Percentiles rank a stretch among this genome's conserved stretches.
These are phyloP conservation scores for Drosophila neotestacea DNA, from an alignment of 2,888 invertebrate genomes.

Conservation along the genomic window DNA sequence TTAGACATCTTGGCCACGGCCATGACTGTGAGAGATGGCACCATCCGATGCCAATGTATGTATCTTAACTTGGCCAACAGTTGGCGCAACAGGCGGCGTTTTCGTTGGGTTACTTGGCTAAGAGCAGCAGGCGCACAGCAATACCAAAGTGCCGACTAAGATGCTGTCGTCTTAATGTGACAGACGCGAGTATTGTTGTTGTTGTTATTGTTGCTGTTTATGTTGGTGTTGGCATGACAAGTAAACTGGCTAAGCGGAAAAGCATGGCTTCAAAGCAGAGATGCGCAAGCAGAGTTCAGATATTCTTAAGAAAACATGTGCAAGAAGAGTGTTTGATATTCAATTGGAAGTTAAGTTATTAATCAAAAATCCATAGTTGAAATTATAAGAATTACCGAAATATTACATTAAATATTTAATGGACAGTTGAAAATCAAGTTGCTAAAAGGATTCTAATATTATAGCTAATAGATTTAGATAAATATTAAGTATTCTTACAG, in stretches of 20 bases:
- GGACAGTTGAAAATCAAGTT: too few relatives aligned
- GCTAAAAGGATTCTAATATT: too few relatives aligned
- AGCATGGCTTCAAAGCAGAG: constrained; percentile 15
- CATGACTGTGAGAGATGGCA: constrained; percentile 40
- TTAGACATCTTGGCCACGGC: constrained; percentile 72
- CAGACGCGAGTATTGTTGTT: constrained; percentile 51
- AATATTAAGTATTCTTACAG: too few relatives aligned
- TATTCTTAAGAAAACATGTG: not conserved
- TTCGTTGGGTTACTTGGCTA: constrained; percentile 64
- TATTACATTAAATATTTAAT: not conserved
- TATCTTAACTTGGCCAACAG: constrained; percentile 42
- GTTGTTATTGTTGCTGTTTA: constrained; percentile 8
- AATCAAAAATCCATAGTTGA: not conserved
- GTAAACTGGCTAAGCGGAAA: constrained; percentile 12
- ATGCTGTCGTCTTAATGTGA: constrained; percentile 58
- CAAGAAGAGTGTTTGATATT: not conserved
- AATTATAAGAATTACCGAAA: not conserved
- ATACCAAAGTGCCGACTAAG: constrained; percentile 28
- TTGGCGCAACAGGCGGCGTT: constrained; percentile 74
- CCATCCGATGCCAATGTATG: constrained; percentile 12
- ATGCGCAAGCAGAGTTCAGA: constrained; percentile 12
- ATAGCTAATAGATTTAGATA: too few relatives aligned
- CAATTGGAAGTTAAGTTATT: too few relatives aligned
- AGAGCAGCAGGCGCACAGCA: constrained; percentile 77
- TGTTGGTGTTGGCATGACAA: constrained; percentile 25